Evolutionary conservation across 1,140 invertebrate genomes (phyloP).

Genomic region (Diabrotica undecimpunctata): DNA sequence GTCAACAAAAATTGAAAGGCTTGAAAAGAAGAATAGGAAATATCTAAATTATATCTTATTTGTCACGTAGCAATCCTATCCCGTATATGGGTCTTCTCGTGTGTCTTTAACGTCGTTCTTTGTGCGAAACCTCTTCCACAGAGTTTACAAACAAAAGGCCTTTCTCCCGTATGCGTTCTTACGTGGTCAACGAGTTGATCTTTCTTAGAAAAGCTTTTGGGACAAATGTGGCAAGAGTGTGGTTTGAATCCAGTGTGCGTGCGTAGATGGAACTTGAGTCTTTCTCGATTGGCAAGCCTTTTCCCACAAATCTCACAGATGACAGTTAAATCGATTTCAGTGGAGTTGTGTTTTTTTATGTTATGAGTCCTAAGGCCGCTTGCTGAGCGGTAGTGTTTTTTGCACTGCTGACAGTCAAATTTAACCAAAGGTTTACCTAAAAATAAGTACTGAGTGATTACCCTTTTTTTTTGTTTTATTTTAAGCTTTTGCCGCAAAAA

Average conservation of each 20-base stretch:
- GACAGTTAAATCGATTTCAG: conserved; percentile 39
- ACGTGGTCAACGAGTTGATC: conserved; percentile 60
- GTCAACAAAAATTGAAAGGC: no score
- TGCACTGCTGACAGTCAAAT: conserved; percentile 38
- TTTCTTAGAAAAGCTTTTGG: conserved; percentile 61
- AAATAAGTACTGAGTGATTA: neutral
- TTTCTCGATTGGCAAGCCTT: conserved; percentile 65
- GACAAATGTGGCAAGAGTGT: conserved; percentile 63
- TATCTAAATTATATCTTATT: no score
- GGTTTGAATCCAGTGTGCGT: conserved; percentile 72
- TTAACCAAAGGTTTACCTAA: conserved; percentile 33
- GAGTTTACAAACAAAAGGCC: conserved; percentile 60
- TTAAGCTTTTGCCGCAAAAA: no score
- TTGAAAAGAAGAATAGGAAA: no score
- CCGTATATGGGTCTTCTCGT: conserved; percentile 59
- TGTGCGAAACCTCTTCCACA: conserved; percentile 78
- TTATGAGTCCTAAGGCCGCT: conserved; percentile 38
- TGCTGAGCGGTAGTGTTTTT: conserved; percentile 40
- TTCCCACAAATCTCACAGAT: conserved; percentile 75
- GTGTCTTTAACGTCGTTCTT: conserved; percentile 60
- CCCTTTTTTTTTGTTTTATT: no score
- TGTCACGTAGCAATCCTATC: no score
- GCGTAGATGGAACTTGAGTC: conserved; percentile 65
- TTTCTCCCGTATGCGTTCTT: conserved; percentile 61
- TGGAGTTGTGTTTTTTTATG: conserved; percentile 33